These are phyloP conservation scores for Coelopa pilipes DNA, from an alignment of 2,888 invertebrate genomes.

Conservation along the genomic window DNA sequence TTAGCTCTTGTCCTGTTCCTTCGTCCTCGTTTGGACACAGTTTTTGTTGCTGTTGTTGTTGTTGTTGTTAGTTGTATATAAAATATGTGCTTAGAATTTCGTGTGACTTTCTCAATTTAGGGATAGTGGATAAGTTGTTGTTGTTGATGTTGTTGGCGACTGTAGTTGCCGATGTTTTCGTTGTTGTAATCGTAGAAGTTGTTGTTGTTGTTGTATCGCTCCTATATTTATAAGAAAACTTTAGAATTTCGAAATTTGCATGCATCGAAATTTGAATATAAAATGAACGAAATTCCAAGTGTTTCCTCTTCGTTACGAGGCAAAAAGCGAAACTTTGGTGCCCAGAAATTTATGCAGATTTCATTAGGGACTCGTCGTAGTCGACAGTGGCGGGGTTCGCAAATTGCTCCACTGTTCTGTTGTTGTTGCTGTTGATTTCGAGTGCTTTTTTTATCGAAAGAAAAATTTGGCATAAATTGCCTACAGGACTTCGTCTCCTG, in stretches of 20 bases:
- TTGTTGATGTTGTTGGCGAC: neutral
- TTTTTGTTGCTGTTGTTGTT: neutral
- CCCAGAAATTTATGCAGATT: no score
- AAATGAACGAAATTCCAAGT: constrained; percentile 52
- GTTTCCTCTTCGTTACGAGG: constrained; percentile 63
- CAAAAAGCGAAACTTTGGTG: neutral
- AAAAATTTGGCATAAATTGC: no score
- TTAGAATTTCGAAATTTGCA: constrained; percentile 54
- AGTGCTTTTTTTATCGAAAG: no score
- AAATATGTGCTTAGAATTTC: constrained; percentile 26
- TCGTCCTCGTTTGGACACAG: no score
- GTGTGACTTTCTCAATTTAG: constrained; percentile 5
- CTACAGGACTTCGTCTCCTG: no score
- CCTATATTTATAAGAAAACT: constrained; percentile 60
- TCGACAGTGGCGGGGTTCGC: no score
- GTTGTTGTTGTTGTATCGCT: constrained; percentile 8
- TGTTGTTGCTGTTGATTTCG: no score
- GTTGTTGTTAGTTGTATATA: constrained; percentile 5
- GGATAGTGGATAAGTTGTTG: neutral
- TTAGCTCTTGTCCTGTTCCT: neutral
- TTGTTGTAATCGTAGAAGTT: neutral
- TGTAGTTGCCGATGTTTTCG: constrained; percentile 6
- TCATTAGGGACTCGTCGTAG: no score
- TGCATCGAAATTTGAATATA: constrained; percentile 49
- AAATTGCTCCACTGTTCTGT: no score